Conservation (phyloP, 1,140 invertebrate species). For the Dreissena polymorpha region DNA sequence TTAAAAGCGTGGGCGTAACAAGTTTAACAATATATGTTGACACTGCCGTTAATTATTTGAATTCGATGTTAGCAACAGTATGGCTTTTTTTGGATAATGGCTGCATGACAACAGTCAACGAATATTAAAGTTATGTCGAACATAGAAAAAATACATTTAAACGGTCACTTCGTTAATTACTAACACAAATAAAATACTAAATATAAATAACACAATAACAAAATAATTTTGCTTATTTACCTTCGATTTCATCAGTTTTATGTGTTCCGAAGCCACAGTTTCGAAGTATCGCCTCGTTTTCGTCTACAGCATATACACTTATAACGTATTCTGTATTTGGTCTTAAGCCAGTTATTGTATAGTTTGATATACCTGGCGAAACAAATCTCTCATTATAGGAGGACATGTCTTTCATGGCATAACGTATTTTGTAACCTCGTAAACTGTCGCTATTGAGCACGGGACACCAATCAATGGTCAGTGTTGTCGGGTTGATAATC, state of each 20-base stretch:
- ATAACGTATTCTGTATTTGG: slow-evolving; percentile 47
- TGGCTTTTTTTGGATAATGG: no score
- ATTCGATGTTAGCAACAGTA: no score
- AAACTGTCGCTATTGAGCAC: slow-evolving; percentile 8
- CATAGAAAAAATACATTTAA: no score
- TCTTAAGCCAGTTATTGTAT: slow-evolving; percentile 39
- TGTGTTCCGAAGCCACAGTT: slow-evolving; percentile 28
- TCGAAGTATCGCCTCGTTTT: slow-evolving; percentile 23
- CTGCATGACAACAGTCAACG: no score
- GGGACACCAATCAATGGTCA: slow-evolving; percentile 40
- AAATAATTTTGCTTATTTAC: neutral
- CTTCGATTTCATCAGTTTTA: slow-evolving; percentile 29
- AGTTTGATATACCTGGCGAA: slow-evolving; percentile 45
- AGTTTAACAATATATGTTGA: no score
- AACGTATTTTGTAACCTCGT: slow-evolving; percentile 52
- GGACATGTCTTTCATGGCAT: slow-evolving; percentile 39
- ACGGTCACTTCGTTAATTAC: no score
- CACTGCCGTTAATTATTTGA: no score
- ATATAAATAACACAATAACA: no score
- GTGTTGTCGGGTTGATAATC: slow-evolving; percentile 35
- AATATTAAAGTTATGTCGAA: no score
- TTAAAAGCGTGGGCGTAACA: no score
- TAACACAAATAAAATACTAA: no score
- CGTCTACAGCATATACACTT: slow-evolving; percentile 51
- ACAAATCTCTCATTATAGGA: slow-evolving; percentile 55